Percentiles rank a stretch among this genome's conserved stretches.
These are phyloP conservation scores for Anoplopoma fimbria DNA, from an alignment of 2,113 vertebrate genomes.

Conservation along the genomic window DNA sequence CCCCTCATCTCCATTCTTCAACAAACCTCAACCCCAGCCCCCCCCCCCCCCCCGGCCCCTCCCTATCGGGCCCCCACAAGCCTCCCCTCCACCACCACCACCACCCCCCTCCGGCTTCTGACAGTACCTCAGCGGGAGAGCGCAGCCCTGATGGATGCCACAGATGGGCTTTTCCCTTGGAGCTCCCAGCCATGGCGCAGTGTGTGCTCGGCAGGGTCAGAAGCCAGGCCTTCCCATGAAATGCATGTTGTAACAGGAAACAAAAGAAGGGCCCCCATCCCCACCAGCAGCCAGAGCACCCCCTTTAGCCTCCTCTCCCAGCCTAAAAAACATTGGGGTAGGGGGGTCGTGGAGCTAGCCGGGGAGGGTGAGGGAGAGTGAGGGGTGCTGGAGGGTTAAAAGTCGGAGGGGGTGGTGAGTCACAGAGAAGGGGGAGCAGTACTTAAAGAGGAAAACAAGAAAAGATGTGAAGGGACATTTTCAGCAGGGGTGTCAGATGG, in stretches of 20 bases:
- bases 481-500: constrained; percentile 59
- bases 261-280: constrained; percentile 77
- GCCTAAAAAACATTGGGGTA: constrained; percentile 40
- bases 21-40: constrained; percentile 48
- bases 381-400: constrained; percentile 55
- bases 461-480: constrained; percentile 50
- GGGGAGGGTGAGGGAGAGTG: constrained; percentile 33
- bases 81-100: constrained; percentile 44
- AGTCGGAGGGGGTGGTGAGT: constrained; percentile 25
- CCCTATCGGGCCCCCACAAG: constrained; percentile 40
- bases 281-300: constrained; percentile 54
- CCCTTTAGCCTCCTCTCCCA: constrained; percentile 49
- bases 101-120: constrained; percentile 70
- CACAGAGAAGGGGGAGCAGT: constrained; percentile 18
- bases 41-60: constrained; percentile 30
- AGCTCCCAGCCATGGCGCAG: constrained; percentile 73
- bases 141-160: constrained; percentile 81
- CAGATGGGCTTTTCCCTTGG: constrained; percentile 83
- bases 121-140: constrained; percentile 81
- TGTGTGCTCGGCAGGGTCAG: constrained; percentile 78
- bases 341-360: constrained; percentile 13
- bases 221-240: constrained; percentile 81
- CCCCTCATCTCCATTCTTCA: constrained; percentile 54
- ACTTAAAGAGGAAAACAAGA: constrained; percentile 50
- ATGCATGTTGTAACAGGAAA: constrained; percentile 83